Base-by-base conservation (phyloP, 2,113 vertebrate genomes). In the Phoenicopterus ruber region DNA sequence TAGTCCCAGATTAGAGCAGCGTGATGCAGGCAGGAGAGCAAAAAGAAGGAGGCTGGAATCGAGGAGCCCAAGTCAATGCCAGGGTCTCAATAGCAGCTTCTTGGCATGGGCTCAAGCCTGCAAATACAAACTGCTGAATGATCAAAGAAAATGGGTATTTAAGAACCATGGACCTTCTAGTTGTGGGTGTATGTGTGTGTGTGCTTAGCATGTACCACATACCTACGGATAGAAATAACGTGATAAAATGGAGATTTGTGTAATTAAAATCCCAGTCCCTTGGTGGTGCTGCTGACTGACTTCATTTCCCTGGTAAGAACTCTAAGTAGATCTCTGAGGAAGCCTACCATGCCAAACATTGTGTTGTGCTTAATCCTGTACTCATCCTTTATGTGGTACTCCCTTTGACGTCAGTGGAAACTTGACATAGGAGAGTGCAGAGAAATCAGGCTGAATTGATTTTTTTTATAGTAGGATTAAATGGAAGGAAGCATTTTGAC, bases 401-500 rank as follows among this genome's bases (percentile, higher is more conserved):
- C 49, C 32, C 80, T 81, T 22, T 86, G 89, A 93, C 10, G 17
- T 94, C 94, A 96, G 86, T 82, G 62, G 89, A 93, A 79, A 77
- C 34, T 71, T 61, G n/a, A 80, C 95, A 81, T 62, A 17, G 3
- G n/a, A 94, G 46, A 77, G 44, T 17, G 17, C 46, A 61, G 54
- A 79, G 19, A 34, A 82, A 94, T 85, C 32, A 24, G n/a, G 42
- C 14, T 70, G 40, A 87, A 89, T 22, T 42, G 22, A 28, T 38
- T 54, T 47, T 38, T 84, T 80, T 57, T 46, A 16, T 5, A 61
- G 36, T 21, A 70, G 46, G 55, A 89, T 20, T 29, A 77, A 90
- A 88, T 6, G 11, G n/a, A 85, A 76, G 61, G 40, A 91, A 91
- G 34, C 9, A 9, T 71, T 65, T 50, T 65, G 31, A 82, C 88